Evolutionary conservation across 1,140 invertebrate species (phyloP).

Genomic region (Cyclina sinensis): DNA sequence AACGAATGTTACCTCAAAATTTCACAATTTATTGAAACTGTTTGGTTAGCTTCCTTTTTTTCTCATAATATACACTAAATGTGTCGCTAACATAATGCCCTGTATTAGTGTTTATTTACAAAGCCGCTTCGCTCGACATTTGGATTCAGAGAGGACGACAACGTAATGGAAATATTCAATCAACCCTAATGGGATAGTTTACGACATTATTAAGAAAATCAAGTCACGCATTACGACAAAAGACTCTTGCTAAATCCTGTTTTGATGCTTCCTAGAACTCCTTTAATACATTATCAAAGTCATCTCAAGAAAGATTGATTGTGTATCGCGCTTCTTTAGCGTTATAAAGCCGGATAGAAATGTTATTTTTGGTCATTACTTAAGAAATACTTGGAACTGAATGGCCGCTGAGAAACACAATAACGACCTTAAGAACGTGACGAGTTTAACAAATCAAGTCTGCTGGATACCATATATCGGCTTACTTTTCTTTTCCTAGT

Average conservation of each 20-base stretch:
- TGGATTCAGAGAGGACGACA: background rate
- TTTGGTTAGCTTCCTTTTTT: no score
- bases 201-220: slow-evolving; percentile 52
- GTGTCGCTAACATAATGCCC: no score
- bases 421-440: background rate
- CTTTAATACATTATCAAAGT: slow-evolving; percentile 56
- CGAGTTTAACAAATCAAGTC: slow-evolving; percentile 22
- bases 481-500: background rate
- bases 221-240: slow-evolving; percentile 52
- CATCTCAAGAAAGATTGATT: slow-evolving; percentile 53
- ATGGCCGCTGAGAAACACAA: slow-evolving; percentile 40
- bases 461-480: background rate
- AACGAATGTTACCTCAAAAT: no score
- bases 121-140: slow-evolving; percentile 3
- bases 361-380: slow-evolving; percentile 57
- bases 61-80: no score
- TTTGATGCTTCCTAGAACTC: slow-evolving; percentile 10
- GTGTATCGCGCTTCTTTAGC: slow-evolving; percentile 25
- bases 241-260: slow-evolving; percentile 15
- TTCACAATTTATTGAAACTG: no score
- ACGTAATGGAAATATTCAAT: slow-evolving; percentile 35
- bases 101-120: no score
- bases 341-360: slow-evolving; percentile 41
- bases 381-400: slow-evolving; percentile 30
- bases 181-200: slow-evolving; percentile 24